Percentiles rank a stretch among this genome's conserved stretches.
Conservation (phyloP, 2,888 invertebrate species). For the Acanthosepion lycidas region DNA sequence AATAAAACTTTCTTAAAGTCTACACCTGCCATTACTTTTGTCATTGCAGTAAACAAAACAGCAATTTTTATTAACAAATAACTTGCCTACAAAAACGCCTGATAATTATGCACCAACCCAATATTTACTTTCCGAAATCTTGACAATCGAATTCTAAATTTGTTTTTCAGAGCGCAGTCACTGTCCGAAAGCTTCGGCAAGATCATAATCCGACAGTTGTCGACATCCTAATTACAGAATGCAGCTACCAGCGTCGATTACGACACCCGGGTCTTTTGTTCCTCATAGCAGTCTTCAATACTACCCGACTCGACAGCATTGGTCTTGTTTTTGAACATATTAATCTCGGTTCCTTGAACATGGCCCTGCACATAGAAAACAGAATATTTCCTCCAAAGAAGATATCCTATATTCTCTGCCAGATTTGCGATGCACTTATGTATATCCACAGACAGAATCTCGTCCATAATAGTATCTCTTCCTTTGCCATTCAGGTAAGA, state of each 20-base stretch:
- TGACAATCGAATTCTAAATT: background rate
- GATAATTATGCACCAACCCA: too few relatives aligned
- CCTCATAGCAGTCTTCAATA: conserved; percentile 75
- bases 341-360: conserved; percentile 74
- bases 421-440: conserved; percentile 74
- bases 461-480: conserved; percentile 75
- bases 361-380: conserved; percentile 73
- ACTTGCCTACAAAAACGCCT: too few relatives aligned
- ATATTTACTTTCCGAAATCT: too few relatives aligned
- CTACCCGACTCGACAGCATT: conserved; percentile 72
- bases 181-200: background rate
- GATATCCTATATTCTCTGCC: conserved; percentile 68
- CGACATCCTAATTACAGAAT: background rate
- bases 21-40: too few relatives aligned
- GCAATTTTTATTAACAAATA: too few relatives aligned
- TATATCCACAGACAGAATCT: conserved; percentile 75
- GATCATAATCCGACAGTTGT: background rate
- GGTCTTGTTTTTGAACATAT: conserved; percentile 75
- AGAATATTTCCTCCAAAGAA: conserved; percentile 54
- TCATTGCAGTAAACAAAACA: too few relatives aligned
- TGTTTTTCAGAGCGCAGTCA: background rate
- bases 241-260: conserved; percentile 54
- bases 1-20: too few relatives aligned
- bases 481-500: conserved; percentile 72
- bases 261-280: conserved; percentile 74